Percentiles rank a stretch among this genome's conserved stretches.
These are phyloP conservation scores for Sinonovacula constricta DNA, from an alignment of 1,140 invertebrate species.

Conservation along the genomic window DNA sequence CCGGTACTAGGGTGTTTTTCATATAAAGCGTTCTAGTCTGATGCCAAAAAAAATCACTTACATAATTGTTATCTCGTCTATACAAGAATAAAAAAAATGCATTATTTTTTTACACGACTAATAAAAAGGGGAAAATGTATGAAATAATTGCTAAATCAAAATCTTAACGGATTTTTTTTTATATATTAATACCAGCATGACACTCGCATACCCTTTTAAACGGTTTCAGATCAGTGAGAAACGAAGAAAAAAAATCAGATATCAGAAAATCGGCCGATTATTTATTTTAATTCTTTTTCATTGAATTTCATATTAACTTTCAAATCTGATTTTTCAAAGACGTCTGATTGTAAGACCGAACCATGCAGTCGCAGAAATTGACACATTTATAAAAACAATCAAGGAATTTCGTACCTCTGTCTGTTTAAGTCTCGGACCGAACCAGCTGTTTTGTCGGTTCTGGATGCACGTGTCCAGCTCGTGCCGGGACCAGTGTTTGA, in stretches of 20 bases:
- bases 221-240: not conserved
- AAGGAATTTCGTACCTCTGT: conserved; percentile 39
- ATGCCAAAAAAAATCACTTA: too few species aligned
- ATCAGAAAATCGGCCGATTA: not conserved
- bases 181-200: too few species aligned
- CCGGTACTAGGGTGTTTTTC: too few species aligned
- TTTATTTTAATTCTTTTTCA: not conserved
- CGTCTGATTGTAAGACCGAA: not conserved
- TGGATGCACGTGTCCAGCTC: conserved; percentile 33
- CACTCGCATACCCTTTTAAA: too few species aligned
- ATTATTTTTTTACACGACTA: too few species aligned
- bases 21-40: too few species aligned
- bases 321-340: not conserved
- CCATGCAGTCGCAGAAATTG: not conserved
- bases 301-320: not conserved
- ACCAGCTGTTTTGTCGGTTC: conserved; percentile 4
- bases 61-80: too few species aligned
- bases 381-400: not conserved
- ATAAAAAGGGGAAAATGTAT: too few species aligned
- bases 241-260: too few species aligned
- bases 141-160: too few species aligned
- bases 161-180: too few species aligned
- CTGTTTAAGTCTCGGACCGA: conserved; percentile 25
- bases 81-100: too few species aligned
- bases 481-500: conserved; percentile 48